Conservation (phyloP, 2,797 vertebrate species). For the Schizopygopsis malacanthus region DNA sequence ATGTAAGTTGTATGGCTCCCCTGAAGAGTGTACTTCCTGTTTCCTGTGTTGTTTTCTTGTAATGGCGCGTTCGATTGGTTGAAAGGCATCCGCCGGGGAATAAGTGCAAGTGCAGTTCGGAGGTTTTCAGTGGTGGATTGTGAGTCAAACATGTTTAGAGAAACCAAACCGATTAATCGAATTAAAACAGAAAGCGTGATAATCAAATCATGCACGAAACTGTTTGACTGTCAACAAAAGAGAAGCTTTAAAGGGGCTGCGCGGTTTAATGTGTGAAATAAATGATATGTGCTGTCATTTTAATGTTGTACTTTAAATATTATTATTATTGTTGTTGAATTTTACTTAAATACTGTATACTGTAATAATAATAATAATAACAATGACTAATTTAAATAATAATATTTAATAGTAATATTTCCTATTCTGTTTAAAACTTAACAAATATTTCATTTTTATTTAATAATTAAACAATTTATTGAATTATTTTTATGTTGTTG, state of each 20-base stretch:
- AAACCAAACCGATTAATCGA: not conserved
- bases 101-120: not conserved
- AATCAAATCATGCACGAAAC: not conserved
- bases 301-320: not conserved
- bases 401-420: not conserved
- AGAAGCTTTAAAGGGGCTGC: not conserved
- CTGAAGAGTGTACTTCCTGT: conserved; percentile 24
- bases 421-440: not conserved
- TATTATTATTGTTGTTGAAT: not conserved
- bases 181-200: not conserved
- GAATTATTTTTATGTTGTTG: too few relatives aligned
- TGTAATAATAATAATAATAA: too few relatives aligned
- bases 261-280: not conserved
- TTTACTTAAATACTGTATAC: not conserved
- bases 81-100: not conserved
- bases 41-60: conserved; percentile 2
- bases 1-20: conserved; percentile 27
- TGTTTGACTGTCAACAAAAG: not conserved
- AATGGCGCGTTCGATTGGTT: not conserved
- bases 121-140: not conserved
- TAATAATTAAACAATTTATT: too few relatives aligned
- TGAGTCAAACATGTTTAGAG: not conserved
- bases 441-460: too few relatives aligned
- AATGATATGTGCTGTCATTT: not conserved
- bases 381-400: not conserved